These are phyloP conservation scores for Schizotus pectinicornis DNA, from an alignment of 2,888 invertebrate species.

Conservation along the genomic window DNA sequence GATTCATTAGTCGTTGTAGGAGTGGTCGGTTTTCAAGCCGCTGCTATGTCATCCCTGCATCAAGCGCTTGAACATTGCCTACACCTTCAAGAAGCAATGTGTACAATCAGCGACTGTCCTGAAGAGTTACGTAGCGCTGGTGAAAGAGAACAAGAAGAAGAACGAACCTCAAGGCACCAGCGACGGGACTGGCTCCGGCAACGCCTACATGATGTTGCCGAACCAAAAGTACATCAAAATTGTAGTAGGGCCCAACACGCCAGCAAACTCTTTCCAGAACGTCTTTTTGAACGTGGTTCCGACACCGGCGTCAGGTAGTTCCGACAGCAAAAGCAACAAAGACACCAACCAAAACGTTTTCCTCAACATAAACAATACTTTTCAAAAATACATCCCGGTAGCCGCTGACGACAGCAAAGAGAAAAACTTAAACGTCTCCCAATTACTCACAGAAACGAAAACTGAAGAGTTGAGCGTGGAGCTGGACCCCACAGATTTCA, in stretches of 20 bases:
- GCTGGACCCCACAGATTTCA: conserved; percentile 53
- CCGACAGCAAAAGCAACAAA: conserved; percentile 38
- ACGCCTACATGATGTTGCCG: conserved; percentile 48
- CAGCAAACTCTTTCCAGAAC: conserved; percentile 47
- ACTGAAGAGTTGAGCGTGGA: conserved; percentile 55
- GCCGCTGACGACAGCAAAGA: conserved; percentile 15
- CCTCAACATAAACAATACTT: conserved; percentile 50
- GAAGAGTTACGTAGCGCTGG: conserved; percentile 48
- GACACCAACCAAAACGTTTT: conserved; percentile 53
- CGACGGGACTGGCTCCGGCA: conserved; percentile 32
- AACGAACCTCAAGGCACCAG: conserved; percentile 43
- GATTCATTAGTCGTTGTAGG: conserved; percentile 44
- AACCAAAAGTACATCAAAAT: conserved; percentile 52
- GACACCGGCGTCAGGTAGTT: conserved; percentile 29
- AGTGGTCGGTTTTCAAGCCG: conserved; percentile 52
- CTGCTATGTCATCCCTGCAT: conserved; percentile 54
- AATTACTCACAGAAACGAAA: conserved; percentile 46
- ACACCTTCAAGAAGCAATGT: conserved; percentile 55
- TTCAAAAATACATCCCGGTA: conserved; percentile 49
- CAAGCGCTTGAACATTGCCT: conserved; percentile 51
- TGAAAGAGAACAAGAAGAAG: conserved; percentile 38
- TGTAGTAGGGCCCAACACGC: conserved; percentile 43
- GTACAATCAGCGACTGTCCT: conserved; percentile 50
- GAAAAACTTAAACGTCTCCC: conserved; percentile 41
- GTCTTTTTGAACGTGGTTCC: conserved; percentile 54